Conservation (phyloP, 53 echinoderm and acorn worm genomes). For the Crossaster papposus region DNA sequence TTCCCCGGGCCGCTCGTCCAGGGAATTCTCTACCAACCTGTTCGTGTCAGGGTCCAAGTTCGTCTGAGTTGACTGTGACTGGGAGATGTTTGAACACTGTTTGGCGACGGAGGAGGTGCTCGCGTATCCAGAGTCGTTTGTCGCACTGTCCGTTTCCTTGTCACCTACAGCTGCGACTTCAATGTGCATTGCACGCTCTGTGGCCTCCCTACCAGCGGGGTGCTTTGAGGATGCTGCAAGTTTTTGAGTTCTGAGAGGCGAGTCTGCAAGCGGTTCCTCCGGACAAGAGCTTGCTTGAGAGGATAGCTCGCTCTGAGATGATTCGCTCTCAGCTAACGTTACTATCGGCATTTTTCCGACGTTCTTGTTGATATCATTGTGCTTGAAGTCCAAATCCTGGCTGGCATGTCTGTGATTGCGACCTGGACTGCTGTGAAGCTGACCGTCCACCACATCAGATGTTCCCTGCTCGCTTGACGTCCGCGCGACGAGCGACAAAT, state of each 20-base stretch:
- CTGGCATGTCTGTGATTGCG: background rate
- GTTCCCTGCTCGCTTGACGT: conserved; percentile 24
- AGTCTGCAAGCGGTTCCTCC: conserved; percentile 29
- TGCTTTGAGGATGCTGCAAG: background rate
- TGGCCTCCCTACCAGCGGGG: conserved; percentile 14
- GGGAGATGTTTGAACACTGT: conserved; percentile 32
- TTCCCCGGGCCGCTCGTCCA: background rate
- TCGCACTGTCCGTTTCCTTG: conserved; percentile 46
- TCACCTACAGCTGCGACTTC: conserved; percentile 14
- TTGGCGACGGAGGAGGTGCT: conserved; percentile 60
- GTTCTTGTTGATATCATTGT: conserved; percentile 48
- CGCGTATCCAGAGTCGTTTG: conserved; percentile 61
- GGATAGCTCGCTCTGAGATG: conserved; percentile 52
- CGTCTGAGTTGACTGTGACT: conserved; percentile 68
- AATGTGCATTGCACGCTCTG: background rate
- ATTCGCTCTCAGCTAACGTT: conserved; percentile 44
- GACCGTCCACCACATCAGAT: conserved; percentile 31
- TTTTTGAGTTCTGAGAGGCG: conserved; percentile 50
- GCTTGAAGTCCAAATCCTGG: background rate
- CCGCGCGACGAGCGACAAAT: conserved; percentile 58
- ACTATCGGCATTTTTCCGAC: conserved; percentile 31
- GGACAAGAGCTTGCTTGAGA: conserved; percentile 53
- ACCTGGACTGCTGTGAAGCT: background rate
- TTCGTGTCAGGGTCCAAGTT: conserved; percentile 43
- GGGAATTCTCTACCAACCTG: conserved; percentile 28